A percentile compares a stretch with the other conserved stretches of the same genome.
phyloP scores from a whole-genome alignment of 2,888 invertebrate genomes.

The Agrotis segetum region DNA sequence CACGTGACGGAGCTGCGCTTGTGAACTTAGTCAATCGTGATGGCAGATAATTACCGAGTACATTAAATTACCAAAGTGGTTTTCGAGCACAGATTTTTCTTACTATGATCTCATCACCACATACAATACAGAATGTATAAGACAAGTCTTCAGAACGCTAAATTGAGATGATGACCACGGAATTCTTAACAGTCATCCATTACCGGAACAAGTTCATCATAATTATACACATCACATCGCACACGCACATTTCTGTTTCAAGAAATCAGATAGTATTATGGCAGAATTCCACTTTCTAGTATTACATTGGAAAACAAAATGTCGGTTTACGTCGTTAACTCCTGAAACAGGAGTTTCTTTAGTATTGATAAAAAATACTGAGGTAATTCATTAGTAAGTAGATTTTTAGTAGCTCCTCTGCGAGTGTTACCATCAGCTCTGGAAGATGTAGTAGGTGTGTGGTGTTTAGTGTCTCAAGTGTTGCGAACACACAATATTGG shows the following conservation, averaged over 20 bases:
- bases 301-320: slow-evolving; percentile 9
- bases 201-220: slow-evolving; percentile 18
- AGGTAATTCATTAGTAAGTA: slow-evolving; percentile 31
- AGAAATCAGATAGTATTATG: slow-evolving; percentile 6
- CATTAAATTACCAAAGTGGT: slow-evolving; percentile 46
- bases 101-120: slow-evolving; percentile 18
- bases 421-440: slow-evolving; percentile 14
- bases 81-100: slow-evolving; percentile 33
- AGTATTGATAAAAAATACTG: slow-evolving; percentile 28
- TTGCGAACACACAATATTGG: slow-evolving; percentile 60
- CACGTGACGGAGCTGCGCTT: slow-evolving; percentile 39
- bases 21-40: slow-evolving; percentile 33
- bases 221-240: slow-evolving; percentile 14
- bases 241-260: slow-evolving; percentile 16
- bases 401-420: slow-evolving; percentile 15
- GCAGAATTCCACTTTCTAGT: slow-evolving; percentile 31
- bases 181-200: slow-evolving; percentile 8
- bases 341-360: slow-evolving; percentile 9
- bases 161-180: slow-evolving; percentile 2
- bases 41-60: slow-evolving; percentile 51
- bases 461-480: slow-evolving; percentile 20
- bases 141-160: slow-evolving; percentile 20
- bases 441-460: slow-evolving; percentile 28
- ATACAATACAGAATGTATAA: not conserved
- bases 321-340: slow-evolving; percentile 1